Evolutionary conservation across 2,113 vertebrate genomes (phyloP).

Genomic region (Vidua macroura): DNA sequence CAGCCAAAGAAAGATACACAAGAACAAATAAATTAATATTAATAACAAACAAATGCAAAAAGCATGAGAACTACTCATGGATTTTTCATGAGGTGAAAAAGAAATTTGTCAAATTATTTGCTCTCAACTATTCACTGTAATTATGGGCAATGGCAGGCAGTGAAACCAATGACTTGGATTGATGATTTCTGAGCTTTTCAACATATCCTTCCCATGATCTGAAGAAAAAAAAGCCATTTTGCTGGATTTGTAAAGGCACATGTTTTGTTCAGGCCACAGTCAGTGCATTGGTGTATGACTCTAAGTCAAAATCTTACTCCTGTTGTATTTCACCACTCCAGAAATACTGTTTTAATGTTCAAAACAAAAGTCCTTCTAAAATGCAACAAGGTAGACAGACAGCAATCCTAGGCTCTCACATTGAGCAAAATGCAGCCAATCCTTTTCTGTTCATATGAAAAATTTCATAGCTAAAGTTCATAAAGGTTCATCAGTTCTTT

Average conservation of each 20-base stretch:
- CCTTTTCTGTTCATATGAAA: not conserved
- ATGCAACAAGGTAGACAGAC: too few species aligned
- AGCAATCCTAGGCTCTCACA: not conserved
- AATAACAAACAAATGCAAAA: not conserved
- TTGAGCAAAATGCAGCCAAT: not conserved
- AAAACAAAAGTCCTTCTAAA: not conserved
- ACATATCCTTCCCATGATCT: not conserved
- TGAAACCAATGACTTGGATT: not conserved
- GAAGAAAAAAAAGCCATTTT: not conserved
- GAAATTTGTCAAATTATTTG: conserved; percentile 16
- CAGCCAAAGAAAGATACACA: not conserved
- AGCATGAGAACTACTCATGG: not conserved
- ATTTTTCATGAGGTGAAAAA: not conserved
- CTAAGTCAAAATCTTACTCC: not conserved
- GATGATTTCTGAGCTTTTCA: not conserved
- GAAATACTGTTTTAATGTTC: not conserved
- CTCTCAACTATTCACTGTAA: conserved; percentile 3
- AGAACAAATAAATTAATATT: not conserved
- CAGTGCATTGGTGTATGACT: not conserved
- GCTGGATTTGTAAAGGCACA: not conserved
- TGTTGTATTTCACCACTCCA: not conserved
- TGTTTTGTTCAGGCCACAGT: not conserved
- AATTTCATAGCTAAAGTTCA: not conserved
- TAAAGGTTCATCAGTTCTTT: not conserved
- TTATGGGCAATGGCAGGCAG: not conserved